Evolutionary conservation across 23 tunicate genomes (phyloP), one percentile per base, ranked within the genome.

Genomic region (Diplosoma virens): DNA sequence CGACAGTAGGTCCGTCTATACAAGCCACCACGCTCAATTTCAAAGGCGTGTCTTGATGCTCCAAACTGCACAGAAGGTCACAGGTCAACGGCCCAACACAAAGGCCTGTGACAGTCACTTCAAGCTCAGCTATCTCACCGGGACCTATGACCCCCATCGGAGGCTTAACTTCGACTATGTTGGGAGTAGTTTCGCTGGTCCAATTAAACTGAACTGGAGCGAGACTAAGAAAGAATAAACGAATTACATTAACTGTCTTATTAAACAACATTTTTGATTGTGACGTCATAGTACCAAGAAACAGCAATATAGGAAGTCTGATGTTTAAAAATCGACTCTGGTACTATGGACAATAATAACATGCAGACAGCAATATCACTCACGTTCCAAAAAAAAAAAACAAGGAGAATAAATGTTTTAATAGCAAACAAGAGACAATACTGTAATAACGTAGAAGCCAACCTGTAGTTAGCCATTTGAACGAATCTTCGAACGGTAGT

Each of bases 381-480:
- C n/a, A n/a, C n/a, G n/a, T n/a, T n/a, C n/a, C n/a, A n/a, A n/a
- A n/a, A n/a, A n/a, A n/a, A n/a, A n/a, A n/a, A n/a, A n/a, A n/a
- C n/a, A n/a, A n/a, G n/a, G n/a, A n/a, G n/a, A n/a, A n/a, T n/a
- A n/a, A n/a, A n/a, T n/a, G n/a, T n/a, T n/a, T n/a, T n/a, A n/a
- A n/a, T n/a, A n/a, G n/a, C n/a, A n/a, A n/a, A n/a, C n/a, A n/a
- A n/a, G n/a, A n/a, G n/a, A n/a, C n/a, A n/a, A n/a, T n/a, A n/a
- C n/a, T 41, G 50, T 41, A 41, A 7, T 7, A 14, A 14, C 50
- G 9, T 56, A 11, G 4, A 25, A 27, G 21, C 69, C 14, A 20
- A 90, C 97, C 97, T 90, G 86, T 90, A 90, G 47, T 90, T 90
- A 0, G 86, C 86, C 86, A 90, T 84, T 32, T 60, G 79, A 30